Evolutionary conservation across 2,888 invertebrate genomes (phyloP), one percentile per base, ranked within the genome.

Genomic region (Philhelius pedissequus): DNA sequence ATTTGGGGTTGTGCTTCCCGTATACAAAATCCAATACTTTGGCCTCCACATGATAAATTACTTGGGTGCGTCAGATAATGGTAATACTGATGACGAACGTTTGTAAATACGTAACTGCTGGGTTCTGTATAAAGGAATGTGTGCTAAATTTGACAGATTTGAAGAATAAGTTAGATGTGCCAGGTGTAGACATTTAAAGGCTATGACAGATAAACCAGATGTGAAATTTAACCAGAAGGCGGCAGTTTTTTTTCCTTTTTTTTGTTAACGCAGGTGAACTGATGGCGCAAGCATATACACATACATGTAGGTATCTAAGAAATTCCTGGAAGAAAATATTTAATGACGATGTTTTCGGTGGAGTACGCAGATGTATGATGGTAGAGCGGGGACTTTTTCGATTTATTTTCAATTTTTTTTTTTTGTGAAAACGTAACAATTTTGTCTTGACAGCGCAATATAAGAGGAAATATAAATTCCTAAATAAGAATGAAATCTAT

Each of bases 121-220:
- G 22, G n/a, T 27, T n/a, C 50, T 50, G 9, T 25, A n/a, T 8
- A 50, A 27, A 8, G 27, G 15, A 50, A 50, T 50, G 25, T 50
- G 50, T 50, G 50, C 15, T 50, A 25, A 50, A 50, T 27, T 50
- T 50, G 50, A 50, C 27, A 50, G 18, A 54, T 11, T 27, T 54
- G 15, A 30, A 30, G 54, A 30, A 30, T 18, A 15, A 8, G 54
- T 30, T 30, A 2, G 18, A 18, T 30, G 18, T 54, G 30, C 54
- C 54, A 54, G 54, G 54, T 54, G 54, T 30, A 54, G 54, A 54
- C 54, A 54, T 54, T 54, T 30, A 30, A 30, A 54, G 54, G 30
- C 25, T 25, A 54, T 54, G 18, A 54, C 30, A 54, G 27, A 54
- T 30, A 18, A 54, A 30, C 15, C 54, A 54, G 27, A 30, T 54